Base-by-base conservation (phyloP, 2,797 vertebrate species). In the Pseudochromis fuscus region DNA sequence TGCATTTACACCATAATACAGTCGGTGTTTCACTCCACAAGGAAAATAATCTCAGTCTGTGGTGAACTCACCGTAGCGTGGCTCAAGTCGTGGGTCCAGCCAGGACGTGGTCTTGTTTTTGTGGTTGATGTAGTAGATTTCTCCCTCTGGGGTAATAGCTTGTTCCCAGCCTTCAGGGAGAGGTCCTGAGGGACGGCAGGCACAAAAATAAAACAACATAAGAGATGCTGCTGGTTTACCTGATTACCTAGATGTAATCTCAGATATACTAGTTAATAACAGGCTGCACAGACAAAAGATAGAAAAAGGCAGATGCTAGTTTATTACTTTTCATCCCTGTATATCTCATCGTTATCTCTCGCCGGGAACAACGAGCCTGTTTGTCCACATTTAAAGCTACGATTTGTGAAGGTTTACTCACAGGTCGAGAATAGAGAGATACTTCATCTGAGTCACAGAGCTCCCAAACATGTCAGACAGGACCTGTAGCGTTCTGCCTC, bases 41-140 rank as follows among this genome's bases (percentile, higher is more conserved):
- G 30, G 40, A 31, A 30, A 48, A n/a, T 21, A 59, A 30, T 19
- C 5, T 3, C 10, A 48, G 12, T 53, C 51, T 27, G 45, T 7
- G 35, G 25, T 9, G 51, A 91, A 92, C 96, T 96, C 94, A 99
- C 97, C 96, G 90, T 94, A 98, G 88, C 96, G 96, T 85, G 96
- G 95, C 95, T 99, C 97, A 86, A 99, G 96, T 87, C 97, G 94
- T 84, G 97, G 97, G 94, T 98, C 97, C 90, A 99, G 95, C 97
- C 97, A 99, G 91, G 97, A 99, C 87, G 97, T 99, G 86, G 96
- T 96, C 94, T 98, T 99, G 95, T 98, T 98, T 94, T 98, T 98
- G 95, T 99, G 97, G 95, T 99, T 99, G 93, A 99, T 98, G 93
- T 98, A 99, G 95, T 98, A 99, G 91, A 98, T 96, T 94, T 99